phyloP scores from a whole-genome alignment of 2,888 invertebrate species.

The Plebejus anna region DNA sequence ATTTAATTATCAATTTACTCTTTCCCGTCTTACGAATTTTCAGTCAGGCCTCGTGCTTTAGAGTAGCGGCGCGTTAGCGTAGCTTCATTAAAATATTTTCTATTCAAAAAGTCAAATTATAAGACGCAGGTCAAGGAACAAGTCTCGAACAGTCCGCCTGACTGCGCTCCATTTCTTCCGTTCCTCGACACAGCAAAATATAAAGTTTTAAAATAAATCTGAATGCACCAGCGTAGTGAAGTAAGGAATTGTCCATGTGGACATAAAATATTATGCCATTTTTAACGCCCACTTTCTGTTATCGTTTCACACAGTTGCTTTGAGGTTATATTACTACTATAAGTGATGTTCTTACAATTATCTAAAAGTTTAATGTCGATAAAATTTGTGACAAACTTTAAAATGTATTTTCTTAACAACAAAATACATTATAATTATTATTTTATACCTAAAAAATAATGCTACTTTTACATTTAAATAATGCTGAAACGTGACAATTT shows the following conservation, averaged over 20 bases:
- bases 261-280: conserved; percentile 36
- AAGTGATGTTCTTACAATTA: conserved; percentile 18
- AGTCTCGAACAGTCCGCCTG: neutral
- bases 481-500: too few relatives aligned
- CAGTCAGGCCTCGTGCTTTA: too few relatives aligned
- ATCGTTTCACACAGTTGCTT: conserved; percentile 39
- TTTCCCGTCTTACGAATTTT: too few relatives aligned
- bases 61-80: neutral
- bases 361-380: neutral
- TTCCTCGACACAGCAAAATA: conserved; percentile 27
- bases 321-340: conserved; percentile 37
- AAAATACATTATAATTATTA: too few relatives aligned
- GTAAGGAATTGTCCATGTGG: conserved; percentile 27
- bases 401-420: neutral
- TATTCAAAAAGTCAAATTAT: neutral
- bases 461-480: too few relatives aligned
- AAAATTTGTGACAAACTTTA: neutral
- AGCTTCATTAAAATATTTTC: neutral
- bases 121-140: neutral
- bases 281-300: conserved; percentile 38
- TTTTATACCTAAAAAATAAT: too few relatives aligned
- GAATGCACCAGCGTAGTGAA: conserved; percentile 16
- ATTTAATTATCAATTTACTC: too few relatives aligned
- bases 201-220: conserved; percentile 35
- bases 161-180: neutral